These are phyloP conservation scores for Harpalus rubripes DNA, from an alignment of 2,888 invertebrate genomes.

Conservation along the genomic window DNA sequence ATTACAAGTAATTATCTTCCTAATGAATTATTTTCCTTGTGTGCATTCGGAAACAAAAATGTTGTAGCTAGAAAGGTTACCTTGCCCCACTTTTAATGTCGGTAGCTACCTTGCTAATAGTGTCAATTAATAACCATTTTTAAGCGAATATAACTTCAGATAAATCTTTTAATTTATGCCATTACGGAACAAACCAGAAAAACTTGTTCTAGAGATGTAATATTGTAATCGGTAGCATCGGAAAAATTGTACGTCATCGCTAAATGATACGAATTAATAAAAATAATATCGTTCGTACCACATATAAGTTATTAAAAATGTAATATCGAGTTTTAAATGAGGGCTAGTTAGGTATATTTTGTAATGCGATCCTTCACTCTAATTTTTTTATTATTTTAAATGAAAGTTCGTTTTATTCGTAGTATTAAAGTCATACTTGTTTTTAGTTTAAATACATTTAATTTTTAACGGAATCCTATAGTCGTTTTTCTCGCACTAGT, in stretches of 20 bases:
- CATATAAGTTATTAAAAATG: neutral
- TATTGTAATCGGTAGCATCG: constrained; percentile 17
- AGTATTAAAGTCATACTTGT: too few species aligned
- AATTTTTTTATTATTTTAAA: too few species aligned
- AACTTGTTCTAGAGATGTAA: constrained; percentile 15
- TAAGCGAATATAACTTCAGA: constrained; percentile 19
- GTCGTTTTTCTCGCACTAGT: too few species aligned
- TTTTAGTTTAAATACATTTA: too few species aligned
- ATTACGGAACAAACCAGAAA: constrained; percentile 35
- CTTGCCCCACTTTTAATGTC: constrained; percentile 28
- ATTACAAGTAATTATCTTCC: neutral
- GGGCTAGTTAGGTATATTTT: too few species aligned
- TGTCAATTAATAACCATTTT: constrained; percentile 44
- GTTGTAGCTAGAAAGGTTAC: constrained; percentile 30
- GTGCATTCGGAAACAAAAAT: constrained; percentile 34
- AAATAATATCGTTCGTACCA: neutral
- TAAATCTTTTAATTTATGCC: constrained; percentile 27
- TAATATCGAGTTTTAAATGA: neutral
- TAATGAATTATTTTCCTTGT: constrained; percentile 25
- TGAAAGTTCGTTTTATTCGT: too few species aligned
- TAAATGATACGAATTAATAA: neutral
- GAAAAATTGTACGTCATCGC: neutral
- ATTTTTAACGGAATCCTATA: too few species aligned
- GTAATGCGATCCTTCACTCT: too few species aligned
- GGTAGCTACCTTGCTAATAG: constrained; percentile 38